Conservation (phyloP, 2,888 invertebrate genomes). For the Nemotelus pantherinus region DNA sequence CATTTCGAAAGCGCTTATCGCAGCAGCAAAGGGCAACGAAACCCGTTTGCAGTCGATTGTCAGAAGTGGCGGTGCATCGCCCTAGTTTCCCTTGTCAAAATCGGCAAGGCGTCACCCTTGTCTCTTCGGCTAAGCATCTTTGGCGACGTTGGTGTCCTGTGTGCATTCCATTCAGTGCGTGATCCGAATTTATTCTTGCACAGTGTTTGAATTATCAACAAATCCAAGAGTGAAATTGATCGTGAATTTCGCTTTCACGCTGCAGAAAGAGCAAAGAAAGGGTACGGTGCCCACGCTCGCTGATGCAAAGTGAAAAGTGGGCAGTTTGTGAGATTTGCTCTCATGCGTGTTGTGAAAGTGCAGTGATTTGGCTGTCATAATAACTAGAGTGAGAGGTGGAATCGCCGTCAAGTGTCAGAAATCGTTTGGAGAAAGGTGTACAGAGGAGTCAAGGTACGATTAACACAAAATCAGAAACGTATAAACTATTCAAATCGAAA, state of each 20-base stretch:
- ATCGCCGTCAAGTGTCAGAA: background rate
- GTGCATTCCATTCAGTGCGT: conserved; percentile 18
- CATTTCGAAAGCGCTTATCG: background rate
- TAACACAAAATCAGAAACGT: no score
- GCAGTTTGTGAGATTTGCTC: background rate
- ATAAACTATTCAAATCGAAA: no score
- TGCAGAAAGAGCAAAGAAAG: no score
- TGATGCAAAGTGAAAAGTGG: conserved; percentile 22
- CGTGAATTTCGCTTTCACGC: no score
- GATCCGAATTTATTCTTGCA: background rate
- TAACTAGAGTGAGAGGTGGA: no score
- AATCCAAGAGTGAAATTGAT: no score
- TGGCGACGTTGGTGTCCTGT: background rate
- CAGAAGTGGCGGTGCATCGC: conserved; percentile 14
- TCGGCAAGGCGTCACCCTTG: conserved; percentile 22
- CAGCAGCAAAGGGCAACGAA: background rate
- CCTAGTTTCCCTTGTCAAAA: background rate
- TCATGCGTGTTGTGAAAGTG: background rate
- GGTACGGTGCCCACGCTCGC: background rate
- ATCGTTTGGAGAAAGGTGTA: background rate
- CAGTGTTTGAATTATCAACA: background rate
- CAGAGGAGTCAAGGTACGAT: no score
- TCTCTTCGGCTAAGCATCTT: background rate
- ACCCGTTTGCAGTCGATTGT: background rate
- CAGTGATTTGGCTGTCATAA: conserved; percentile 4